Evolutionary conservation across 2,888 invertebrate genomes (phyloP).

Genomic region (Balanococcus diminutus): DNA sequence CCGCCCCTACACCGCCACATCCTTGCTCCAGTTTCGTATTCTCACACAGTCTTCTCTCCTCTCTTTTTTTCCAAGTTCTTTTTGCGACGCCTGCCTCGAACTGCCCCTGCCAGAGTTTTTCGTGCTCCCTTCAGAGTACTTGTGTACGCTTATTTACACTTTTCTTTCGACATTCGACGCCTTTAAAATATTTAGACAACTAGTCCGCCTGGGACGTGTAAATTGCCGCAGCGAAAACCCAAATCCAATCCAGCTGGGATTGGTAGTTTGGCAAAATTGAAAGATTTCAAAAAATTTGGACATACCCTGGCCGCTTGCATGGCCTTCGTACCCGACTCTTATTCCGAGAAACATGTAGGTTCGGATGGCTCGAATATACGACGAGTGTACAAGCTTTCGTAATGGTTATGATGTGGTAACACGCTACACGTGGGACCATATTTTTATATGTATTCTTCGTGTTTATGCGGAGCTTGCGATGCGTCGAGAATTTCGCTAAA

Average conservation of each 20-base stretch:
- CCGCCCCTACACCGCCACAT: too few species aligned
- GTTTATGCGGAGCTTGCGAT: background rate
- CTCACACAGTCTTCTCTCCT: background rate
- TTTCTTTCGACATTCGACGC: background rate
- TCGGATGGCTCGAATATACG: background rate
- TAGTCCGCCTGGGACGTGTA: constrained; percentile 9
- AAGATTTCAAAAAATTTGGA: constrained; percentile 29
- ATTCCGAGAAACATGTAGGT: background rate
- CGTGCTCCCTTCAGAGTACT: constrained; percentile 17
- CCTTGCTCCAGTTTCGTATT: background rate
- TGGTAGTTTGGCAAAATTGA: constrained; percentile 23
- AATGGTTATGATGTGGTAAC: constrained; percentile 28
- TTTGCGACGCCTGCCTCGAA: background rate
- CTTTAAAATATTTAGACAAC: constrained; percentile 21
- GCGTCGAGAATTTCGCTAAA: background rate
- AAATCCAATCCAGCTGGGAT: constrained; percentile 9
- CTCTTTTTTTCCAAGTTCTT: background rate
- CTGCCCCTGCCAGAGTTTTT: background rate
- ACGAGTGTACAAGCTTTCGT: background rate
- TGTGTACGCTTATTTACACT: constrained; percentile 29
- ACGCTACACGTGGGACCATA: constrained; percentile 25
- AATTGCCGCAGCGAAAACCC: background rate
- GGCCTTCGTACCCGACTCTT: background rate
- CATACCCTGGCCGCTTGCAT: background rate
- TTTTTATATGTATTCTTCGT: background rate